Evolutionary conservation across 1,140 invertebrate genomes (phyloP).

Genomic region (Pogonognathellus flavescens): DNA sequence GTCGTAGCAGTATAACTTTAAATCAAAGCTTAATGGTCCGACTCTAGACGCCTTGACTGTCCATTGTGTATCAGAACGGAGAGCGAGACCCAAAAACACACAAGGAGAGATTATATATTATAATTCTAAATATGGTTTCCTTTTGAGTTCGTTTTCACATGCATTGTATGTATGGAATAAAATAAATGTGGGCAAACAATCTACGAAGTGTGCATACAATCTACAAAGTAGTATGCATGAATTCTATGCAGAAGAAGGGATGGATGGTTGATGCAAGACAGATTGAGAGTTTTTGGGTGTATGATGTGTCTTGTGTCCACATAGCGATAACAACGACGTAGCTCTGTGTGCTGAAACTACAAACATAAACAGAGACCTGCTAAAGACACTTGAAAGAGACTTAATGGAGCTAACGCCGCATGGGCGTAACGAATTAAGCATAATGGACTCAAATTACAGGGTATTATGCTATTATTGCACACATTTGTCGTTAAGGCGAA

Average conservation of each 20-base stretch:
- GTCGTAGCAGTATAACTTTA: too few species aligned
- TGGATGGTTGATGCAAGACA: neutral
- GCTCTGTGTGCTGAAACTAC: too few species aligned
- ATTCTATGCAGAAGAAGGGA: too few species aligned
- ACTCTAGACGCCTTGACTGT: neutral
- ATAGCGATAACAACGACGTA: too few species aligned
- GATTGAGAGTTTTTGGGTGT: neutral
- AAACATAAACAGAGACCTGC: conserved; percentile 13
- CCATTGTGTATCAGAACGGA: neutral
- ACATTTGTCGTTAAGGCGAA: conserved; percentile 9
- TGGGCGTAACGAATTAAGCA: conserved; percentile 35
- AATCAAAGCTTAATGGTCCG: too few species aligned
- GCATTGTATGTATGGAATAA: too few species aligned
- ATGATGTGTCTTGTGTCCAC: too few species aligned
- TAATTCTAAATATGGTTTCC: conserved; percentile 26
- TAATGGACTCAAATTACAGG: conserved; percentile 44
- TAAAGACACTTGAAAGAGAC: conserved; percentile 34
- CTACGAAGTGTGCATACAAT: too few species aligned
- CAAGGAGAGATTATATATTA: neutral
- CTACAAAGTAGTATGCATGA: too few species aligned
- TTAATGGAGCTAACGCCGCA: conserved; percentile 41
- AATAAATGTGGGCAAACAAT: too few species aligned
- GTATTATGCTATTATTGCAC: conserved; percentile 44
- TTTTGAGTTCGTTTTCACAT: neutral
- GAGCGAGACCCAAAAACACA: neutral